These are phyloP conservation scores for Sebastes nivosus DNA, from an alignment of 2,797 vertebrate species.

Conservation along the genomic window DNA sequence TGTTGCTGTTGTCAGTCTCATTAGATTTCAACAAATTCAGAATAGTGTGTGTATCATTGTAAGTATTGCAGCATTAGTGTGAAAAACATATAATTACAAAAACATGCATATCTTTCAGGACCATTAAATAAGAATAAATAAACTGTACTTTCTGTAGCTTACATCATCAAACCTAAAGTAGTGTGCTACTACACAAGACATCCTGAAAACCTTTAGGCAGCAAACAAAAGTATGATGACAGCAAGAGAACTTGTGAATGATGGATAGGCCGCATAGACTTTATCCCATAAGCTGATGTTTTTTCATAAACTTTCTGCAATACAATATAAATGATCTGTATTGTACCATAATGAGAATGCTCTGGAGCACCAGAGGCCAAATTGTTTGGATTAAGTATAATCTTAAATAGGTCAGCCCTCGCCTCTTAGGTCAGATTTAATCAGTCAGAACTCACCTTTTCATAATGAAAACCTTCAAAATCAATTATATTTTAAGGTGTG, in stretches of 20 bases:
- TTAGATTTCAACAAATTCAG: background rate
- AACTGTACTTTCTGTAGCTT: background rate
- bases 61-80: background rate
- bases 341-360: slow-evolving; percentile 22
- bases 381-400: slow-evolving; percentile 45
- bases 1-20: background rate
- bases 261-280: slow-evolving; percentile 18
- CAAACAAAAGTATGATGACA: slow-evolving; percentile 19
- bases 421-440: slow-evolving; percentile 46
- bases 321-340: slow-evolving; percentile 52
- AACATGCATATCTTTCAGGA: background rate
- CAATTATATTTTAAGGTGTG: slow-evolving; percentile 42
- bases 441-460: slow-evolving; percentile 54
- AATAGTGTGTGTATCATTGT: background rate
- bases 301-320: slow-evolving; percentile 31
- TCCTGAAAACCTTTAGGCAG: slow-evolving; percentile 18
- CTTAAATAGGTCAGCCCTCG: slow-evolving; percentile 36
- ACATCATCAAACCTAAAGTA: background rate
- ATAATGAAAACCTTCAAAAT: slow-evolving; percentile 61
- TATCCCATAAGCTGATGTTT: slow-evolving; percentile 20
- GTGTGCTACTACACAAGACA: background rate
- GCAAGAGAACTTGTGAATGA: slow-evolving; percentile 32
- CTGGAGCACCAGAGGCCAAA: slow-evolving; percentile 38
- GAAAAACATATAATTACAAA: background rate
- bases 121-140: background rate